phyloP scores from a whole-genome alignment of 2,888 invertebrate genomes.

The Mechanitis mazaeus region DNA sequence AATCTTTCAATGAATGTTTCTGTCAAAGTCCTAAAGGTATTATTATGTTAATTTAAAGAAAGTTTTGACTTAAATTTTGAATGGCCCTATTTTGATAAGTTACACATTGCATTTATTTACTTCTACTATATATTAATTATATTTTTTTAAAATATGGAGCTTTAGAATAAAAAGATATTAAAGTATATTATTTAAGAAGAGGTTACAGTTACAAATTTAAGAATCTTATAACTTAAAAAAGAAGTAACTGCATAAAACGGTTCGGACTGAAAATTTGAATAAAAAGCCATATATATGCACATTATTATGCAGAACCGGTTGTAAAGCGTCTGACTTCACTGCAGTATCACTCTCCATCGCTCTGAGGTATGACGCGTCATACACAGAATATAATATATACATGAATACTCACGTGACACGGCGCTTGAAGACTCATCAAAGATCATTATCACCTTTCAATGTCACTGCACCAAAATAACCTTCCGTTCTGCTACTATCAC shows the following conservation, averaged over 20 bases:
- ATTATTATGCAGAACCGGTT: slow-evolving; percentile 28
- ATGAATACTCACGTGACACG: slow-evolving; percentile 43
- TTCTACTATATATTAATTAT: neutral
- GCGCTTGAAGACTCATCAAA: slow-evolving; percentile 40
- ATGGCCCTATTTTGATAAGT: neutral
- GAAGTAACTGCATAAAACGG: neutral
- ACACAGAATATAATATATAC: slow-evolving; percentile 9
- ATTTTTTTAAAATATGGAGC: no score
- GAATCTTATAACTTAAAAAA: no score
- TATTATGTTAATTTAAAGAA: slow-evolving; percentile 66
- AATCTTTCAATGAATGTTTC: slow-evolving; percentile 24
- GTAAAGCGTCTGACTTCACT: slow-evolving; percentile 17
- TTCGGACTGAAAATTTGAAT: neutral
- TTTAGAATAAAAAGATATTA: no score
- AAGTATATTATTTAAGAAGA: no score
- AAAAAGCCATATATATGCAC: neutral
- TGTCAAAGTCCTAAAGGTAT: slow-evolving; percentile 27
- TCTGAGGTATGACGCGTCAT: slow-evolving; percentile 36
- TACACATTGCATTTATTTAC: neutral
- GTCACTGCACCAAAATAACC: slow-evolving; percentile 49
- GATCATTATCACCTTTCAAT: slow-evolving; percentile 19
- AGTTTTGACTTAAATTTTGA: slow-evolving; percentile 34
- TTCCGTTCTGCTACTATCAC: slow-evolving; percentile 70
- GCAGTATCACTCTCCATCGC: slow-evolving; percentile 40
- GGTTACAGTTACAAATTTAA: no score